Base-by-base conservation (phyloP, 2,113 vertebrate genomes). In the Axis porcinus region DNA sequence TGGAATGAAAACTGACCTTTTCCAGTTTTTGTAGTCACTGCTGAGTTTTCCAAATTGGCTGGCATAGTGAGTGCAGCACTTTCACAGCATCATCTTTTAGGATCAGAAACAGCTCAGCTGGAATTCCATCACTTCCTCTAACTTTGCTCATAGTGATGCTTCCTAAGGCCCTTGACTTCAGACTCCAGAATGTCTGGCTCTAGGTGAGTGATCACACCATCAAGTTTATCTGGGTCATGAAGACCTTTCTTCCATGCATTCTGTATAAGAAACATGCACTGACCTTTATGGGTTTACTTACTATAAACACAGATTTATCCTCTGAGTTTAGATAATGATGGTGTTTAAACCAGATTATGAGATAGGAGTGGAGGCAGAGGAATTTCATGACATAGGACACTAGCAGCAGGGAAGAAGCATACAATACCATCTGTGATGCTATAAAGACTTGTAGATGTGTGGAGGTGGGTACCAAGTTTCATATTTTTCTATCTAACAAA, bases 271-370 rank as follows among this genome's bases (percentile, higher is more conserved):
- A 88, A 45, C 30, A 74, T 4, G 9, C 47, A 27, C 2, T 67
- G 94, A 86, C 87, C 47, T 96, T 94, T 55, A 27, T 43, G 30
- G 96, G 28, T 76, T 86, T 74, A 64, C 54, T 79, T 85, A 95
- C 92, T 27, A 33, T 85, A n/a, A 93, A 55, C 33, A 45, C 15
- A 79, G 60, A 57, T 83, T 84, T 58, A 79, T 60, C 70, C 55
- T 79, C 55, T 13, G 30, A 12, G 13, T 60, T 89, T 95, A 47
- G 70, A 58, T 86, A n/a, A 91, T 27, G 9, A 84, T 28, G 47
- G 15, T 45, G 40, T 62, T 55, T 50, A 84, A 70, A 40, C 10
- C 60, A 57, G 15, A 16, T 0, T 52, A 33, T 40, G 10, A 89
- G 50, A 93, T 23, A 4, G 70, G 45, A 9, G 36, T 28, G 17